Evolutionary conservation across 1,140 invertebrate species (phyloP).

Genomic region (Microplitis mediator): DNA sequence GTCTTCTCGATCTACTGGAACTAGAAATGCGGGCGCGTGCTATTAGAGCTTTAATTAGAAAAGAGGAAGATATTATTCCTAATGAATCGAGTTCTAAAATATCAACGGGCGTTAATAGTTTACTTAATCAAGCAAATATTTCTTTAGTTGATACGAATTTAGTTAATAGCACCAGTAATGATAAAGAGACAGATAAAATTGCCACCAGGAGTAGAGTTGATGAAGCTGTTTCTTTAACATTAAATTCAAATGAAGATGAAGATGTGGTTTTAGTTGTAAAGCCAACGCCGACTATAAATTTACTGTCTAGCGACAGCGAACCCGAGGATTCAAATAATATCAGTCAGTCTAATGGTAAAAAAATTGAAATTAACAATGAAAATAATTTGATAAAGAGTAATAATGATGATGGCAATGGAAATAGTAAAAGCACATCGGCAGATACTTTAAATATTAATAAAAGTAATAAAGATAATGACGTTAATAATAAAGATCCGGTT

Average conservation of each 20-base stretch:
- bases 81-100: background rate
- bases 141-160: background rate
- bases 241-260: constrained; percentile 50
- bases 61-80: constrained; percentile 57
- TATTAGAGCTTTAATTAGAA: constrained; percentile 62
- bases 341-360: constrained; percentile 32
- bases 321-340: constrained; percentile 38
- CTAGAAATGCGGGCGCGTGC: constrained; percentile 65
- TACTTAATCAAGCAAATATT: background rate
- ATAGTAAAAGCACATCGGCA: constrained; percentile 1
- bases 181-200: background rate
- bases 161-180: background rate
- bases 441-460: background rate
- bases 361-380: background rate
- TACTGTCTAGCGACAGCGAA: constrained; percentile 56
- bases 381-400: background rate
- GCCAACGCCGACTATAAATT: constrained; percentile 55
- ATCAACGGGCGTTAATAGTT: background rate
- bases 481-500: background rate
- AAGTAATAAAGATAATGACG: constrained; percentile 14
- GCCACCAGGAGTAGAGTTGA: background rate
- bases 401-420: constrained; percentile 6
- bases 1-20: constrained; percentile 62
- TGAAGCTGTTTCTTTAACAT: background rate
- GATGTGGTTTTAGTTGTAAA: constrained; percentile 58